Percentiles rank a stretch among this genome's conserved stretches.
Conservation (phyloP, 2,888 invertebrate genomes). For the Caenorhabditis parvicauda region DNA sequence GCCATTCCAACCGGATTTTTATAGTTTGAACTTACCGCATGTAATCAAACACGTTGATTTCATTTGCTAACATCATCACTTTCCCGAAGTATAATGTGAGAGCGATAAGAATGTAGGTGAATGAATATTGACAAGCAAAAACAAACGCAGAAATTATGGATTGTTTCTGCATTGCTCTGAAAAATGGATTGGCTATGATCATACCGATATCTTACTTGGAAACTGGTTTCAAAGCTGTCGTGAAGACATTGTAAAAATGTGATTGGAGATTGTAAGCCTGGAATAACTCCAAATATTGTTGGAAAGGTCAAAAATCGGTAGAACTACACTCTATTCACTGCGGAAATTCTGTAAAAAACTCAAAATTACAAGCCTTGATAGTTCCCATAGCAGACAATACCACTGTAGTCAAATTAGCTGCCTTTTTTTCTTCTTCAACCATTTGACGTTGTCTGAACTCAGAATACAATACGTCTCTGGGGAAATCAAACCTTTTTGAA, state of each 20-base stretch:
- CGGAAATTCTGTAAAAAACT: neutral
- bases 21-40: conserved; percentile 40
- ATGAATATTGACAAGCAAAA: conserved; percentile 57
- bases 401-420: conserved; percentile 53
- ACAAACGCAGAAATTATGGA: conserved; percentile 55
- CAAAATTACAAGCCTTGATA: conserved; percentile 38
- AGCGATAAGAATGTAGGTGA: conserved; percentile 58
- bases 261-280: conserved; percentile 55
- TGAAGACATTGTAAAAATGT: conserved; percentile 55
- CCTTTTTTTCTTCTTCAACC: conserved; percentile 60
- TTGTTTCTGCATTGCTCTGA: conserved; percentile 56
- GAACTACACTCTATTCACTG: too few species aligned
- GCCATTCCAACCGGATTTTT: too few species aligned
- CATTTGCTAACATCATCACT: conserved; percentile 56
- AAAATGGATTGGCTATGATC: conserved; percentile 1
- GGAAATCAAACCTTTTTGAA: conserved; percentile 25
- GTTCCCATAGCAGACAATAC: conserved; percentile 59
- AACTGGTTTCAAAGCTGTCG: conserved; percentile 50
- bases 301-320: neutral
- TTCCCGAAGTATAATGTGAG: conserved; percentile 51
- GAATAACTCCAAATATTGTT: neutral
- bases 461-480: too few species aligned
- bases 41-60: conserved; percentile 56
- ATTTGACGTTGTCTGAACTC: conserved; percentile 55
- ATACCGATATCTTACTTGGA: conserved; percentile 35